Evolutionary conservation across 2,113 vertebrate genomes (phyloP).

Genomic region (Buteo buteo): DNA sequence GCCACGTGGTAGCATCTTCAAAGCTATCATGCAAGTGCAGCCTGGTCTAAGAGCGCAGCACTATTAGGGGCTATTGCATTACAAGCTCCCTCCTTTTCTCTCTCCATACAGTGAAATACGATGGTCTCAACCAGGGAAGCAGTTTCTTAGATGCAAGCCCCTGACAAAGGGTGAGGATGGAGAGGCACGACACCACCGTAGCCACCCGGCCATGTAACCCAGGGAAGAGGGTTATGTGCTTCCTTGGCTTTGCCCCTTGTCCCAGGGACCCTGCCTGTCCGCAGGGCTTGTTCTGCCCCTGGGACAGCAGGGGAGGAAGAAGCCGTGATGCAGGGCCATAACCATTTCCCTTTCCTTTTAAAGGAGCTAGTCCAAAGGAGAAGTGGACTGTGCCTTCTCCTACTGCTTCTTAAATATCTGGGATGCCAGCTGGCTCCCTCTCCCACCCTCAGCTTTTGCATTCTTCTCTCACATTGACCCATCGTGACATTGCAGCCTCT

Average conservation of each 20-base stretch:
- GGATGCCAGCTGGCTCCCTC: neutral
- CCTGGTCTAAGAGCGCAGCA: neutral
- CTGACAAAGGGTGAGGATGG: neutral
- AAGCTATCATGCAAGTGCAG: neutral
- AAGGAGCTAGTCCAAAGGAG: neutral
- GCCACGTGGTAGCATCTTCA: neutral
- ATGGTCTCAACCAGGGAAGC: neutral
- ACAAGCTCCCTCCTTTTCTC: neutral
- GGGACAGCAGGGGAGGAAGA: neutral
- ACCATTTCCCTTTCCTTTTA: neutral
- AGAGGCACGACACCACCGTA: neutral
- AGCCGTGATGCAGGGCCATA: neutral
- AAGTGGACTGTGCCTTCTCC: neutral
- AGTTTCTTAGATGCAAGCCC: neutral
- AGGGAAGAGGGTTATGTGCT: neutral
- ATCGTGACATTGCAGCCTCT: neutral
- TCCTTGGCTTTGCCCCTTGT: neutral
- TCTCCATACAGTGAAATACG: neutral
- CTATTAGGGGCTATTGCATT: neutral
- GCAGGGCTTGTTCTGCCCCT: neutral
- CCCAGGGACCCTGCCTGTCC: neutral
- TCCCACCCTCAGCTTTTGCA: rapidly evolving
- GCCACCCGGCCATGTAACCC: rapidly evolving
- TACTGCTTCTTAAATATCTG: neutral
- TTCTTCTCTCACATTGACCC: neutral